Evolutionary conservation across 2,888 invertebrate species (phyloP).

Genomic region (Criorhina ranunculi): DNA sequence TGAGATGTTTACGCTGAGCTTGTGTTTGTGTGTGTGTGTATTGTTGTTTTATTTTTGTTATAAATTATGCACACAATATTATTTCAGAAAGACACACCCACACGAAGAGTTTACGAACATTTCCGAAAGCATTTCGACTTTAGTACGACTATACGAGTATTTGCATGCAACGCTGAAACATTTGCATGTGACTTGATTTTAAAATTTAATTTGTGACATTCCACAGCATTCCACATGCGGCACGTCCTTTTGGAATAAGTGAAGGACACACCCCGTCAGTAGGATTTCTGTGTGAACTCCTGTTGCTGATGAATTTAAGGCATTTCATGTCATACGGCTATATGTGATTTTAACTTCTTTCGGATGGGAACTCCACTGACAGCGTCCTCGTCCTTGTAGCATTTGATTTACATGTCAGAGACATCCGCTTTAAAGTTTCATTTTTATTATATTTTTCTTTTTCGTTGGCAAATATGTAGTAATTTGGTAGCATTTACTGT

Average conservation of each 20-base stretch:
- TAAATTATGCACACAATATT: constrained; percentile 35
- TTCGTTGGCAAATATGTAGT: background rate
- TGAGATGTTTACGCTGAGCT: constrained; percentile 23
- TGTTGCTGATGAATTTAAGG: constrained; percentile 26
- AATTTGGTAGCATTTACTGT: background rate
- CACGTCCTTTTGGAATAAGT: constrained; percentile 23
- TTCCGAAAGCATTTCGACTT: constrained; percentile 15
- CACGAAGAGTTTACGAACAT: background rate
- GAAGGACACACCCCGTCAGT: constrained; percentile 8
- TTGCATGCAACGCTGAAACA: background rate
- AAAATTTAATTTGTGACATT: constrained; percentile 45
- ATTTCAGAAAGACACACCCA: background rate
- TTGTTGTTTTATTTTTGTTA: constrained; percentile 16
- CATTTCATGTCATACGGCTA: constrained; percentile 38
- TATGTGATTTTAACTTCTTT: constrained; percentile 20
- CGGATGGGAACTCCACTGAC: background rate
- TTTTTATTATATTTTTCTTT: constrained; percentile 3
- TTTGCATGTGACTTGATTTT: constrained; percentile 26
- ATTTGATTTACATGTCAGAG: constrained; percentile 44
- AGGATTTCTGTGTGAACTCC: background rate
- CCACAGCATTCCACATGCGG: constrained; percentile 26
- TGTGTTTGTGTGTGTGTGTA: background rate
- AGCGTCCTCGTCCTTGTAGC: constrained; percentile 10
- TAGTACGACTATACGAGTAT: constrained; percentile 20
- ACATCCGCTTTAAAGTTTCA: constrained; percentile 25